Evolutionary conservation across 2,113 vertebrate species (phyloP).

Genomic region (Amphilophus citrinellus): DNA sequence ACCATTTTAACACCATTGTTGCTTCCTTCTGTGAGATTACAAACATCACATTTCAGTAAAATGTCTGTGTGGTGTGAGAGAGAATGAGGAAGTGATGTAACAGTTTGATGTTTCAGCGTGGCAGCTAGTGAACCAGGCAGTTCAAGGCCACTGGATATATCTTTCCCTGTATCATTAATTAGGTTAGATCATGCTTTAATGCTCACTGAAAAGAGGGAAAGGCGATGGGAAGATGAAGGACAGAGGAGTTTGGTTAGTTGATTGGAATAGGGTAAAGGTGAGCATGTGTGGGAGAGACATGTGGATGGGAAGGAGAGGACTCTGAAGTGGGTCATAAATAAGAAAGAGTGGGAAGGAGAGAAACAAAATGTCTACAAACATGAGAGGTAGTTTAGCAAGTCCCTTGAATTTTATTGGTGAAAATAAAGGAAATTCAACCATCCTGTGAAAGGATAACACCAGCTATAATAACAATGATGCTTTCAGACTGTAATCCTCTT

Average conservation of each 20-base stretch:
- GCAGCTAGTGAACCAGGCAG: constrained; percentile 5
- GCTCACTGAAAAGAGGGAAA: background rate
- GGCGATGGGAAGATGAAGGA: constrained; percentile 26
- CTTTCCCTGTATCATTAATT: constrained; percentile 48
- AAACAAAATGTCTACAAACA: background rate
- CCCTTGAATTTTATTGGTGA: background rate
- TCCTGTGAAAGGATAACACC: background rate
- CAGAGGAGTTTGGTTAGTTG: constrained; percentile 48
- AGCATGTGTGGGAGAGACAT: constrained; percentile 44
- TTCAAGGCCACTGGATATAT: constrained; percentile 42
- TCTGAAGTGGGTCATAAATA: constrained; percentile 54
- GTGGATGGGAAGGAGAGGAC: constrained; percentile 33
- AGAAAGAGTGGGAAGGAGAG: background rate
- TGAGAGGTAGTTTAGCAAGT: background rate
- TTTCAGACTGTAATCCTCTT: background rate
- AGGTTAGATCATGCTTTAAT: constrained; percentile 22
- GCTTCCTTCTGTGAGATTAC: background rate
- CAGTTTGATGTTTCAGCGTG: constrained; percentile 7
- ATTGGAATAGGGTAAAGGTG: constrained; percentile 23
- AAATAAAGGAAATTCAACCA: background rate
- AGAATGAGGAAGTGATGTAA: constrained; percentile 46
- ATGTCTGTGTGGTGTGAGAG: background rate
- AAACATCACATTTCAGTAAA: background rate
- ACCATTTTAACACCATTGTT: background rate
- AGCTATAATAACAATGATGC: background rate